Conservation (phyloP, 30 jellyfish, hydroid and myxozoan species). For the Pelagia noctiluca region DNA sequence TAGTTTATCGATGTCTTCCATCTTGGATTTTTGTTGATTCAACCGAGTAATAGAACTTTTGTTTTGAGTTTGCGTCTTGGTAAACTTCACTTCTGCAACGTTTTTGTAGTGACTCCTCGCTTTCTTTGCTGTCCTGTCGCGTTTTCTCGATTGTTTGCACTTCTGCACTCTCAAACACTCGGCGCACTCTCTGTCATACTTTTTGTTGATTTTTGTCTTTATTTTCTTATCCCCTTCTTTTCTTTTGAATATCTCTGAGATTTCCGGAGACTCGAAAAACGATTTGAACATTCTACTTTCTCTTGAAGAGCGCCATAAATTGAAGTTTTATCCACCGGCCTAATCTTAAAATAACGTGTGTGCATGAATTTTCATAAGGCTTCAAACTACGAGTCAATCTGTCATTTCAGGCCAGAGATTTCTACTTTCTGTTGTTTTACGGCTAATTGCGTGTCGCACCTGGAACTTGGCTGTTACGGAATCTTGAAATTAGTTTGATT, state of each 20-base stretch:
- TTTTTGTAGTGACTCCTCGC: conserved; percentile 26
- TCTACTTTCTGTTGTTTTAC: too few species aligned
- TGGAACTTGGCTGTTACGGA: too few species aligned
- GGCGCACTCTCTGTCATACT: not conserved
- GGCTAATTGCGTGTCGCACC: too few species aligned
- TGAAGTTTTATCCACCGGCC: too few species aligned
- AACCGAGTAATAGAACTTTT: too few species aligned
- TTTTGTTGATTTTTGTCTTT: conserved; percentile 4
- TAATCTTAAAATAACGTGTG: too few species aligned
- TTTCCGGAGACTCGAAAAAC: conserved; percentile 78
- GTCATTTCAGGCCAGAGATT: too few species aligned
- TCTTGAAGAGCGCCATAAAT: too few species aligned
- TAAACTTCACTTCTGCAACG: conserved; percentile 2
- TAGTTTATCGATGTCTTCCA: conserved; percentile 38
- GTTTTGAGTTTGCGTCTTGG: too few species aligned
- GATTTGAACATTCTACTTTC: conserved; percentile 38
- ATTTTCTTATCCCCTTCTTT: conserved; percentile 44
- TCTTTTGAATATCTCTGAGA: conserved; percentile 60
- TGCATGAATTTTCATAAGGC: too few species aligned
- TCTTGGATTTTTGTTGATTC: conserved; percentile 10
- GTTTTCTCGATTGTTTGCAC: conserved; percentile 65
- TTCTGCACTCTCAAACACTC: conserved; percentile 50
- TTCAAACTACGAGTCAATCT: too few species aligned
- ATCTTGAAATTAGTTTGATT: too few species aligned
- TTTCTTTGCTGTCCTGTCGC: conserved; percentile 50